phyloP scores from a whole-genome alignment of 2,113 vertebrate genomes.

The Trachemys scripta region DNA sequence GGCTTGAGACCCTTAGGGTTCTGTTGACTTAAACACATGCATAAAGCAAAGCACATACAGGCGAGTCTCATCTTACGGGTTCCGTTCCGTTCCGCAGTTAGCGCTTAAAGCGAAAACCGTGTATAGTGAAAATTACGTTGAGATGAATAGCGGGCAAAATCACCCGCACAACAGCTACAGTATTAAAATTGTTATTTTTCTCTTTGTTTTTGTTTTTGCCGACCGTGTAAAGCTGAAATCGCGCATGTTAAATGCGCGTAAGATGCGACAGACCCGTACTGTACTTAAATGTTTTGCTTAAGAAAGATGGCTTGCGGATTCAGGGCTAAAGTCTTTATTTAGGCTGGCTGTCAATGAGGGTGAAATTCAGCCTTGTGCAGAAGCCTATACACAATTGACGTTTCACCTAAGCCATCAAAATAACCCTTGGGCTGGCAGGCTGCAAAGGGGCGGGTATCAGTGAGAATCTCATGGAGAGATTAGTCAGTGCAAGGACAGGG shows the following conservation, averaged over 20 bases:
- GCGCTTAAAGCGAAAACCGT: too few species aligned
- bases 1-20: not conserved
- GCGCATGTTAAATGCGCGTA: too few species aligned
- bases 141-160: too few species aligned
- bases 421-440: not conserved
- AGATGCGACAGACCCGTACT: too few species aligned
- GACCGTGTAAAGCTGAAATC: too few species aligned
- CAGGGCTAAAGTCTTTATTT: not conserved
- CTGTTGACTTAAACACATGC: too few species aligned
- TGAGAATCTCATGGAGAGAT: conserved; percentile 24
- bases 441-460: not conserved
- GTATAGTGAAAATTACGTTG: too few species aligned
- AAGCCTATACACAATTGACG: conserved; percentile 13
- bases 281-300: not conserved
- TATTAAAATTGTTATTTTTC: too few species aligned
- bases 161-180: too few species aligned
- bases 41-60: not conserved
- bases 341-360: conserved; percentile 18
- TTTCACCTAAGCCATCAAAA: not conserved
- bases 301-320: not conserved
- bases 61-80: too few species aligned
- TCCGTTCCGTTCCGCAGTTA: too few species aligned
- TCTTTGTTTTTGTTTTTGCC: too few species aligned
- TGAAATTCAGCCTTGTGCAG: conserved; percentile 7
- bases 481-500: not conserved